These are phyloP conservation scores for Saccopteryx leptura DNA, from an alignment of 2,113 vertebrate genomes.

Conservation along the genomic window DNA sequence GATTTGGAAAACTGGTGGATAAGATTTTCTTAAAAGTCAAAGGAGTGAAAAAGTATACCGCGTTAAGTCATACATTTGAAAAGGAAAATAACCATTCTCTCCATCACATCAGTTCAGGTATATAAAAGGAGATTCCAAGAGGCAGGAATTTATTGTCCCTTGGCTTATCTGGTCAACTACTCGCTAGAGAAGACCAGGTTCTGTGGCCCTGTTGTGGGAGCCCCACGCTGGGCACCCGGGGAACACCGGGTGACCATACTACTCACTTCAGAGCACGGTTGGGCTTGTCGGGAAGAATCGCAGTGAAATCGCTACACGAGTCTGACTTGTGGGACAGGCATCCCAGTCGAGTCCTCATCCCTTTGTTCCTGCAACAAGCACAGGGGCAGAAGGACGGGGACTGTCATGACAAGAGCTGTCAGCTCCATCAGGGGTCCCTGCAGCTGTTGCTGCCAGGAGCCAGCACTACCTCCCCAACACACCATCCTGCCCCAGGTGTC, in stretches of 20 bases:
- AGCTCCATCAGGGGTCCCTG: constrained; percentile 56
- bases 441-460: neutral
- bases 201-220: fast-evolving
- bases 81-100: neutral
- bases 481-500: neutral
- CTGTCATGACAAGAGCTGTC: neutral
- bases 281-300: constrained; percentile 96
- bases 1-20: neutral
- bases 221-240: neutral
- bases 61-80: neutral
- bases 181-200: neutral
- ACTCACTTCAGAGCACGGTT: constrained; percentile 97
- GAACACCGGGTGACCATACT: constrained; percentile 63
- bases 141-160: neutral
- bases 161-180: neutral
- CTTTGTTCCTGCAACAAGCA: constrained; percentile 90
- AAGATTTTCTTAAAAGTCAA: neutral
- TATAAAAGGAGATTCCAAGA: neutral
- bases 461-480: neutral
- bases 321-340: constrained; percentile 98
- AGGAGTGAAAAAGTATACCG: neutral
- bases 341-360: constrained; percentile 98
- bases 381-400: constrained; percentile 57
- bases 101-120: neutral
- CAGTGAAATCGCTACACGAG: constrained; percentile 97